Evolutionary conservation across 2,113 vertebrate genomes (phyloP).

Genomic region (Rattus norvegicus): GRCr8 NC_086032.1:13550501-13551000

Average conservation of each 20-base stretch:
- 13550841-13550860: not conserved
- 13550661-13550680: not conserved
- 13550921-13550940: not conserved
- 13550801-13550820: not conserved
- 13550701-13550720: not conserved
- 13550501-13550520: not conserved
- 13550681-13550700: not conserved
- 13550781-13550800: not conserved
- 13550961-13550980: not conserved
- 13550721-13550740: not conserved
- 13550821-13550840: not conserved
- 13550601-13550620: too few relatives aligned
- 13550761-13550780: not conserved
- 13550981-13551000: not conserved
- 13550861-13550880: not conserved
- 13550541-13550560: slow-evolving; percentile 60
- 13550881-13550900: not conserved
- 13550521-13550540: not conserved
- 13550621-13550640: too few relatives aligned
- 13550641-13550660: not conserved
- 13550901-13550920: not conserved
- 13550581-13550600: not conserved
- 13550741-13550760: not conserved
- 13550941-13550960: not conserved
- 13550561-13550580: slow-evolving; percentile 62